Conservation (phyloP, 2,888 invertebrate species). For the Pimpla rufipes region DNA sequence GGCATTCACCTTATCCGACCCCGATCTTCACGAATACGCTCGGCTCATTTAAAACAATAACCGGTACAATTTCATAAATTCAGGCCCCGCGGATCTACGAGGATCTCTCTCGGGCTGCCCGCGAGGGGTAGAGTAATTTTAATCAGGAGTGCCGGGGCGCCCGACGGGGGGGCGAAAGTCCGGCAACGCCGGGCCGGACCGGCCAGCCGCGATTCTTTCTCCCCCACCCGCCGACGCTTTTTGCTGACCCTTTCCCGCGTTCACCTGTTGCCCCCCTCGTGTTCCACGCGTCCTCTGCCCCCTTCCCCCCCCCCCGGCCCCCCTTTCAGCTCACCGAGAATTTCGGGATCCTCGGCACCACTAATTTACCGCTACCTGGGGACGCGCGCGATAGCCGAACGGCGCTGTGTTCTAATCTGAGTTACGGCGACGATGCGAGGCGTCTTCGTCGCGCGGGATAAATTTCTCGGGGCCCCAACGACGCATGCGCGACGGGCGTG, state of each 20-base stretch:
- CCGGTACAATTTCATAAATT: conserved; percentile 84
- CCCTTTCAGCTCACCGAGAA: conserved; percentile 62
- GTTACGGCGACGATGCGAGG: conserved; percentile 79
- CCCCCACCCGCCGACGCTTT: conserved; percentile 7
- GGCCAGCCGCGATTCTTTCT: conserved; percentile 59
- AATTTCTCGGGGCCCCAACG: conserved; percentile 42
- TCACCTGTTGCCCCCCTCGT: conserved; percentile 62
- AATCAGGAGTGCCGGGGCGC: conserved; percentile 83
- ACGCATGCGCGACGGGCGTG: not conserved
- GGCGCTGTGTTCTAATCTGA: conserved; percentile 78
- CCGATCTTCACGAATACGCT: conserved; percentile 79
- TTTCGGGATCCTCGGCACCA: conserved; percentile 78
- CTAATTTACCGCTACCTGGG: conserved; percentile 83
- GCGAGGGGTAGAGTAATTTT: conserved; percentile 80
- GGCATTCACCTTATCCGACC: conserved; percentile 78
- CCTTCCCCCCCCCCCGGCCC: conserved; percentile 40
- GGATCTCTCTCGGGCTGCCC: conserved; percentile 60
- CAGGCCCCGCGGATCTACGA: conserved; percentile 77
- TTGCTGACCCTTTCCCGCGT: conserved; percentile 42
- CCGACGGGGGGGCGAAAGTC: conserved; percentile 78
- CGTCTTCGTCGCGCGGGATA: conserved; percentile 67
- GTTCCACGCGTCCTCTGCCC: no score
- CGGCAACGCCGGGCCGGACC: conserved; percentile 37
- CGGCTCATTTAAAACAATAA: conserved; percentile 83
- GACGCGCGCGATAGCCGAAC: conserved; percentile 43